phyloP scores from a whole-genome alignment of 30 jellyfish, hydroid and myxozoan genomes.

The Turritopsis dohrnii region DNA sequence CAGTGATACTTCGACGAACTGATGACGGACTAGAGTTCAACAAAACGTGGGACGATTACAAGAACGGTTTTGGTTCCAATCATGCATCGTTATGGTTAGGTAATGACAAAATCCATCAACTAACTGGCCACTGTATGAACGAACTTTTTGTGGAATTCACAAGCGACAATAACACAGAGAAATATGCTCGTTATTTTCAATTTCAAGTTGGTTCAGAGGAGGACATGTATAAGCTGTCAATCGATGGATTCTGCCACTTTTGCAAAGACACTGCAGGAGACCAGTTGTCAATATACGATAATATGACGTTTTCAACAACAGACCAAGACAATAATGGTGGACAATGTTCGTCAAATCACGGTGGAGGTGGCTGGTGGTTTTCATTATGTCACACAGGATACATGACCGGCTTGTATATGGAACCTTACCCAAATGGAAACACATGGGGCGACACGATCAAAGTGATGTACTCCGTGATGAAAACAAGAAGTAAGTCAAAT shows the following conservation, averaged over 20 bases:
- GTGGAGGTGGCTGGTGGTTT: neutral
- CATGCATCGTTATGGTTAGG: neutral
- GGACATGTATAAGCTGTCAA: neutral
- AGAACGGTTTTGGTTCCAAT: neutral
- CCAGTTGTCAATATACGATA: neutral
- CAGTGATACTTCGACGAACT: conserved; percentile 32
- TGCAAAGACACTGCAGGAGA: neutral
- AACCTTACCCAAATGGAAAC: neutral
- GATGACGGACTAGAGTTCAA: neutral
- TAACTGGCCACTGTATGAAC: neutral
- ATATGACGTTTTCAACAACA: neutral
- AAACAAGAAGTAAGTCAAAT: neutral
- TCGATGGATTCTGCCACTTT: neutral
- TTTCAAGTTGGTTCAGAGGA: neutral
- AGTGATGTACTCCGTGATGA: neutral
- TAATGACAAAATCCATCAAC: neutral
- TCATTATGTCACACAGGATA: neutral
- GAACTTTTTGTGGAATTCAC: neutral
- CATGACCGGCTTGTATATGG: neutral
- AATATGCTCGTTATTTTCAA: neutral
- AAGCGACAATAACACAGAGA: neutral
- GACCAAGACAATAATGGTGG: neutral
- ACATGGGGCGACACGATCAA: neutral
- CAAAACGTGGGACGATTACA: neutral
- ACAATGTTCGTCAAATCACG: neutral